Evolutionary conservation across 2,888 invertebrate genomes (phyloP).

Genomic region (Zaprionus lineosus): DNA sequence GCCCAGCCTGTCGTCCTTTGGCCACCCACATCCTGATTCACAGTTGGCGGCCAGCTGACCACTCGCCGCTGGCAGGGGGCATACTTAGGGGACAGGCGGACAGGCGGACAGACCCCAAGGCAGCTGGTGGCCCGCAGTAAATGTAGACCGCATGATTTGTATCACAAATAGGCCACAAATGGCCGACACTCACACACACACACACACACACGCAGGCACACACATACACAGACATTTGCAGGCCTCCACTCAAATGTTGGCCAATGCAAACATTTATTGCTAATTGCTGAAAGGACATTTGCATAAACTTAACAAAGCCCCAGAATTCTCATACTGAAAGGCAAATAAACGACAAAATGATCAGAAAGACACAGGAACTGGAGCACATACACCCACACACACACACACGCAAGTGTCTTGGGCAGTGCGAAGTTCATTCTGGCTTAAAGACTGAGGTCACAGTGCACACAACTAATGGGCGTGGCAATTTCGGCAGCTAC

Average conservation of each 20-base stretch:
- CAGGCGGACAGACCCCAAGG: slow-evolving; percentile 33
- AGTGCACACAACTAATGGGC: background rate
- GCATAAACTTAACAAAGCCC: slow-evolving; percentile 73
- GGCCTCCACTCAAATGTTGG: slow-evolving; percentile 8
- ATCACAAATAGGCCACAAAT: slow-evolving; percentile 73
- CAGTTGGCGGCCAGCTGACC: no score
- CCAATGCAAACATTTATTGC: slow-evolving; percentile 71
- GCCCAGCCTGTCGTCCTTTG: slow-evolving; percentile 18
- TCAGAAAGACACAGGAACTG: slow-evolving; percentile 30
- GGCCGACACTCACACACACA: slow-evolving; percentile 34
- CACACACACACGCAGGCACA: slow-evolving; percentile 10
- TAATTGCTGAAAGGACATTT: slow-evolving; percentile 74
- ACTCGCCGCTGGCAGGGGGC: no score
- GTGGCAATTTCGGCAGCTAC: slow-evolving; percentile 23
- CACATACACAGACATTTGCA: background rate
- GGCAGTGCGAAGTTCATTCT: slow-evolving; percentile 25
- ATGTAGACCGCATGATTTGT: slow-evolving; percentile 72
- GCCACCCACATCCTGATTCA: no score
- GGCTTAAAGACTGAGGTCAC: slow-evolving; percentile 13
- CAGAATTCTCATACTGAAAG: slow-evolving; percentile 55
- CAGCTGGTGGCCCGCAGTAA: slow-evolving; percentile 70
- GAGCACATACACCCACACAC: slow-evolving; percentile 8
- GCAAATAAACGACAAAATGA: slow-evolving; percentile 64
- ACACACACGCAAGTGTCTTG: slow-evolving; percentile 25
- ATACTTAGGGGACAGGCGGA: no score